Conservation (phyloP, 1,140 invertebrate genomes). For the Sitophilus oryzae region DNA sequence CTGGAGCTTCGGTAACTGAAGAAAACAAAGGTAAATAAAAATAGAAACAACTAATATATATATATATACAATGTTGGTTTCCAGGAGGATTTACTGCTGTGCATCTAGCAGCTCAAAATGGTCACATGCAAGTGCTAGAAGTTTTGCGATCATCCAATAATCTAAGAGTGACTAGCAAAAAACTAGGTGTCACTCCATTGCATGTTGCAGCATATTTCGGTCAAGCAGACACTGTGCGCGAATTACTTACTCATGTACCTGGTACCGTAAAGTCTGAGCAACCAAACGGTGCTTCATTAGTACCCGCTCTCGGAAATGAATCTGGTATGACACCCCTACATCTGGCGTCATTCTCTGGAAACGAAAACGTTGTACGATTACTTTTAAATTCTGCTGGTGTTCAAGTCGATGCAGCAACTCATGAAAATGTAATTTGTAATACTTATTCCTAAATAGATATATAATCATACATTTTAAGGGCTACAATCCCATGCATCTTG, state of each 20-base stretch:
- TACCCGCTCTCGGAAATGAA: slow-evolving; percentile 83
- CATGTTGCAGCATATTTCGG: slow-evolving; percentile 98
- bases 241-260: slow-evolving; percentile 86
- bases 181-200: slow-evolving; percentile 91
- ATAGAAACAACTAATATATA: no score
- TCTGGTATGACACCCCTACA: slow-evolving; percentile 94
- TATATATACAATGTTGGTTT: no score
- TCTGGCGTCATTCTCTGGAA: slow-evolving; percentile 92
- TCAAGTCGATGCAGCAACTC: slow-evolving; percentile 88
- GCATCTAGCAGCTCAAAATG: slow-evolving; percentile 92
- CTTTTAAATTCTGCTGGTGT: slow-evolving; percentile 95
- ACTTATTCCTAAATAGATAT: background rate
- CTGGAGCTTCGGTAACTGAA: slow-evolving; percentile 92
- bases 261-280: slow-evolving; percentile 92
- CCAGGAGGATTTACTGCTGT: slow-evolving; percentile 87
- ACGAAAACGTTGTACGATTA: slow-evolving; percentile 93
- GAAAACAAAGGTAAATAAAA: slow-evolving; percentile 88
- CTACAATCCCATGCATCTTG: slow-evolving; percentile 90
- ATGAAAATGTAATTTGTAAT: slow-evolving; percentile 81
- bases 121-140: slow-evolving; percentile 89
- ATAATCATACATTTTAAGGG: slow-evolving; percentile 52
- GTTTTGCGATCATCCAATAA: slow-evolving; percentile 81
- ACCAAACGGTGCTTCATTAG: slow-evolving; percentile 71
- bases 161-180: slow-evolving; percentile 85
- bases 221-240: slow-evolving; percentile 94